Conservation (phyloP, 2,113 vertebrate species). For the Myiozetetes cayanensis region DNA sequence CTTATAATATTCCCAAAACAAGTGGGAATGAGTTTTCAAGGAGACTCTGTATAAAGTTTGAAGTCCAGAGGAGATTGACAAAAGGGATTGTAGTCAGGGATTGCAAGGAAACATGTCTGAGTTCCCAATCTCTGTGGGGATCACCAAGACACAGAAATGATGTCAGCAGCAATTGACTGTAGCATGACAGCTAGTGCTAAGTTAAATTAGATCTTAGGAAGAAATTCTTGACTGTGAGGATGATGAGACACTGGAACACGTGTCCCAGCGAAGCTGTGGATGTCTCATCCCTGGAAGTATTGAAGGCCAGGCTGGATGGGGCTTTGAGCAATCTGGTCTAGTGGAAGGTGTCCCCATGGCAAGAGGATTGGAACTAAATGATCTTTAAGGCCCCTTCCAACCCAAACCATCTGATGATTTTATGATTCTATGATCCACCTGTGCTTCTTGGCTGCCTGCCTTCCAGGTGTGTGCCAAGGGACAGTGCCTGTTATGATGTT, state of each 20-base stretch:
- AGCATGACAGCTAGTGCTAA: background rate
- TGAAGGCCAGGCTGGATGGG: background rate
- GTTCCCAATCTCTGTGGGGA: background rate
- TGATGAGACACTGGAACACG: background rate
- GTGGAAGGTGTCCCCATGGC: background rate
- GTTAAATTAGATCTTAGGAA: background rate
- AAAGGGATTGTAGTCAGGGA: background rate
- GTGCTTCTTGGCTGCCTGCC: background rate
- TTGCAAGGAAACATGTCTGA: background rate
- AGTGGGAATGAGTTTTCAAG: background rate
- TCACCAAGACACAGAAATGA: background rate
- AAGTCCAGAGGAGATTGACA: background rate
- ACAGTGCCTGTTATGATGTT: background rate
- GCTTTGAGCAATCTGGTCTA: background rate
- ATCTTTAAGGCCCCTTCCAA: background rate
- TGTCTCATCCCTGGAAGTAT: background rate
- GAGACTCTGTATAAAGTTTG: accelerated
- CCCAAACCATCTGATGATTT: background rate
- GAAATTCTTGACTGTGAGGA: background rate
- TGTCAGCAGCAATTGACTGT: background rate
- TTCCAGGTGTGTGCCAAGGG: background rate
- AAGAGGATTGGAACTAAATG: accelerated
- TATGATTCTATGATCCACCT: background rate
- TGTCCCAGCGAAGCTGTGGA: background rate
- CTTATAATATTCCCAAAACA: background rate